Percentiles rank a stretch among this genome's conserved stretches.
Evolutionary conservation across 2,113 vertebrate species (phyloP).

Genomic region (Zeus faber): DNA sequence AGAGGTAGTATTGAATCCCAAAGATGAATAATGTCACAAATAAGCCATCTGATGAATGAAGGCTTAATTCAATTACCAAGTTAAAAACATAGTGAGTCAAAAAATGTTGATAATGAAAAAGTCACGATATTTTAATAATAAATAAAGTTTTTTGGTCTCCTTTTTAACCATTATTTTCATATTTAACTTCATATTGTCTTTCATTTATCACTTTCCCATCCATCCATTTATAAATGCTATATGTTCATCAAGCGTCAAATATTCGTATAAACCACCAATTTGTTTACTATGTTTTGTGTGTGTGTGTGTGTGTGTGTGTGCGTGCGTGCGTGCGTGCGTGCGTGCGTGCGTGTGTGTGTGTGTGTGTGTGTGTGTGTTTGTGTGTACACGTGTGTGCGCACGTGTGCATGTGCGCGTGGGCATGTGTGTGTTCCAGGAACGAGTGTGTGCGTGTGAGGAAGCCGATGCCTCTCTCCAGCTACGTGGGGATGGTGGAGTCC

Average conservation of each 20-base stretch:
- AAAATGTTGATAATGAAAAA: too few species aligned
- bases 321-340: too few species aligned
- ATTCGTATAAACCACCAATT: neutral
- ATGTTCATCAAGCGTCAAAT: neutral
- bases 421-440: constrained; percentile 48
- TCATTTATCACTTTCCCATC: neutral
- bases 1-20: too few species aligned
- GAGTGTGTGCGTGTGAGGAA: constrained; percentile 47
- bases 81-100: too few species aligned
- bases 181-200: too few species aligned
- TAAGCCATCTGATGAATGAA: too few species aligned
- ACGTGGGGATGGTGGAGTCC: constrained; percentile 77
- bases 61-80: too few species aligned
- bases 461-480: constrained; percentile 57
- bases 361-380: neutral
- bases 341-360: neutral
- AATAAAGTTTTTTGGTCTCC: too few species aligned
- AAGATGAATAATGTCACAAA: too few species aligned
- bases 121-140: too few species aligned
- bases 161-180: too few species aligned
- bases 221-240: neutral
- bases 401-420: constrained; percentile 69
- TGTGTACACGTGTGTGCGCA: constrained; percentile 48
- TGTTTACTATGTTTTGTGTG: neutral
- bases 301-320: neutral